Percentiles rank a stretch among this genome's conserved stretches.
Evolutionary conservation across 2,113 vertebrate genomes (phyloP).

Genomic region (Verasper variegatus): DNA sequence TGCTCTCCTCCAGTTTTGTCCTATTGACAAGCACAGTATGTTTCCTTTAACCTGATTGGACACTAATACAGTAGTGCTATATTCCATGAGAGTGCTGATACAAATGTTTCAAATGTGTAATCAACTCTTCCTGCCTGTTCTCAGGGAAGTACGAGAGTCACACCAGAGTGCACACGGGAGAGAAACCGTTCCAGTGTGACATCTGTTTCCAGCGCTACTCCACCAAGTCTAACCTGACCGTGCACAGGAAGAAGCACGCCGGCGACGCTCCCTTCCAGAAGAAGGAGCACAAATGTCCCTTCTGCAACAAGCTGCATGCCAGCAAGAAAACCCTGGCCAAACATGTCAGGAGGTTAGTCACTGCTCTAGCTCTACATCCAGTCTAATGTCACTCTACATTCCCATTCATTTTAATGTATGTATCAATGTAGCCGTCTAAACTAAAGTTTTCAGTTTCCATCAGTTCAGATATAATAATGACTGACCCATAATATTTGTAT

Average conservation of each 20-base stretch:
- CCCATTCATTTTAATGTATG: background rate
- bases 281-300: conserved; percentile 97
- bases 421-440: background rate
- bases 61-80: too few relatives aligned
- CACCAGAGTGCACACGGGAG: conserved; percentile 95
- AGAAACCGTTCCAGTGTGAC: conserved; percentile 98
- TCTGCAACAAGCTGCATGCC: conserved; percentile 95
- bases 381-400: background rate
- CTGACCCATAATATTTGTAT: background rate
- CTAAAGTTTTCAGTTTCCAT: background rate
- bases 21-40: too few relatives aligned
- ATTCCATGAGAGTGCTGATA: too few relatives aligned
- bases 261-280: conserved; percentile 88
- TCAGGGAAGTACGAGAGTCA: conserved; percentile 97
- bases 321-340: conserved; percentile 96
- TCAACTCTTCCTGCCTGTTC: conserved; percentile 5
- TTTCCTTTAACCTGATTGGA: too few relatives aligned
- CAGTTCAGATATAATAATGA: background rate
- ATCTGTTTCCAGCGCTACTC: conserved; percentile 97
- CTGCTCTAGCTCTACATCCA: too few relatives aligned
- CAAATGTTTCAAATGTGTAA: background rate
- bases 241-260: conserved; percentile 94
- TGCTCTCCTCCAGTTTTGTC: too few relatives aligned
- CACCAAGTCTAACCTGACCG: conserved; percentile 97
- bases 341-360: conserved; percentile 91